Evolutionary conservation across 2,797 vertebrate genomes (phyloP).

Genomic region (Spheniscus humboldti): DNA sequence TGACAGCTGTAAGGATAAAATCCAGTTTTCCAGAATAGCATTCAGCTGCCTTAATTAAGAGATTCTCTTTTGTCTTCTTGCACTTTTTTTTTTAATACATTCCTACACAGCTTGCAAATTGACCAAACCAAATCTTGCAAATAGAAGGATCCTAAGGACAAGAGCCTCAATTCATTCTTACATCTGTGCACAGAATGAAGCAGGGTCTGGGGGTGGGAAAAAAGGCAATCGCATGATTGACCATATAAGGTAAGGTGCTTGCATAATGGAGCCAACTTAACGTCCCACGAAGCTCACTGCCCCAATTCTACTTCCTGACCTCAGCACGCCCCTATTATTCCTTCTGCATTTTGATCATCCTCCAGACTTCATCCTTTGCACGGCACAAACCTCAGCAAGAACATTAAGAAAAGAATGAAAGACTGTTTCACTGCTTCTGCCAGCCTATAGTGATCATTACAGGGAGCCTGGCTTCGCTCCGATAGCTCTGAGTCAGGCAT

Average conservation of each 20-base stretch:
- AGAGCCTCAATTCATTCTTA: neutral
- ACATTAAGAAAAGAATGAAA: neutral
- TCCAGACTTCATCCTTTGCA: neutral
- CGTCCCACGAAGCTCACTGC: neutral
- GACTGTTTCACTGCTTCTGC: neutral
- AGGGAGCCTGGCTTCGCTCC: accelerated
- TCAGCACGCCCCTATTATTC: neutral
- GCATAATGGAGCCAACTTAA: neutral
- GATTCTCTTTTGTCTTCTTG: neutral
- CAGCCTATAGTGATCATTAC: neutral
- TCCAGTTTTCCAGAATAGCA: neutral
- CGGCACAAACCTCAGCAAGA: neutral
- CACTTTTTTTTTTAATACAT: neutral
- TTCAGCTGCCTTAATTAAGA: neutral
- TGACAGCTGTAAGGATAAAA: neutral
- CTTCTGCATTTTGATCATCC: neutral
- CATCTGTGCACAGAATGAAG: neutral
- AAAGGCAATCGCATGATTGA: neutral
- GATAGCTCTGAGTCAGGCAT: neutral
- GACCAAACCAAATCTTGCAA: neutral
- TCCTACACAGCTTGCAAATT: neutral
- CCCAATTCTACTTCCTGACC: slow-evolving; percentile 6
- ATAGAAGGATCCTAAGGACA: neutral
- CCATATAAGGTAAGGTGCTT: neutral
- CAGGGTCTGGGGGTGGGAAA: neutral